A percentile compares a stretch with the other conserved stretches of the same genome.
phyloP scores from a whole-genome alignment of 1,140 invertebrate genomes.

The Drosophila lini region DNA sequence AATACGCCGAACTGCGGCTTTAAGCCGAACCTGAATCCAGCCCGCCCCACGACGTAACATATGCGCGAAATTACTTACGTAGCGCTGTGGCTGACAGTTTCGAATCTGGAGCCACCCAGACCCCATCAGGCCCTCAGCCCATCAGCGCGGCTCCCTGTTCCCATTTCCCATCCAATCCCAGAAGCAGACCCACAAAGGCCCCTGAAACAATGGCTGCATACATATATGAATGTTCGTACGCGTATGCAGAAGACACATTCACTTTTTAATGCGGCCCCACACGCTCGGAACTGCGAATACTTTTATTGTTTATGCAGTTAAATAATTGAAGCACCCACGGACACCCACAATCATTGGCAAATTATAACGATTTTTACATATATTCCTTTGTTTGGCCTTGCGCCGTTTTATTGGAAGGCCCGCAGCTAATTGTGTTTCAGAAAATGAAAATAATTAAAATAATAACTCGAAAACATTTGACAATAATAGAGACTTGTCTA shows the following conservation, averaged over 20 bases:
- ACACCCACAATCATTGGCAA: constrained; percentile 50
- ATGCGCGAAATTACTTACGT: constrained; percentile 80
- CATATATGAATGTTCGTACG: constrained; percentile 14
- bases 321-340: constrained; percentile 50
- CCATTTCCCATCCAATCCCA: constrained; percentile 22
- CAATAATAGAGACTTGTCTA: constrained; percentile 8
- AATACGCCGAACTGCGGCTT: constrained; percentile 73
- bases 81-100: constrained; percentile 65
- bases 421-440: constrained; percentile 44
- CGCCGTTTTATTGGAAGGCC: constrained; percentile 15
- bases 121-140: constrained; percentile 2
- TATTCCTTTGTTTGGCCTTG: constrained; percentile 26
- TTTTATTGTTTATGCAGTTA: constrained; percentile 55
- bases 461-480: constrained; percentile 37
- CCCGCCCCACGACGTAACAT: constrained; percentile 55
- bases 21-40: constrained; percentile 41
- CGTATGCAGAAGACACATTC: constrained; percentile 60
- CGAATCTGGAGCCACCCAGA: constrained; percentile 40
- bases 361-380: constrained; percentile 50
- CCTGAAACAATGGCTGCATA: constrained; percentile 61
- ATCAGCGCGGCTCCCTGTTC: constrained; percentile 1
- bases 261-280: constrained; percentile 55
- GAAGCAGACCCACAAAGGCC: constrained; percentile 29
- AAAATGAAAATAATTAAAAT: constrained; percentile 22
- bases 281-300: constrained; percentile 11